Evolutionary conservation across 23 tunicate species (phyloP).

Genomic region (Halocynthia aurantium): DNA sequence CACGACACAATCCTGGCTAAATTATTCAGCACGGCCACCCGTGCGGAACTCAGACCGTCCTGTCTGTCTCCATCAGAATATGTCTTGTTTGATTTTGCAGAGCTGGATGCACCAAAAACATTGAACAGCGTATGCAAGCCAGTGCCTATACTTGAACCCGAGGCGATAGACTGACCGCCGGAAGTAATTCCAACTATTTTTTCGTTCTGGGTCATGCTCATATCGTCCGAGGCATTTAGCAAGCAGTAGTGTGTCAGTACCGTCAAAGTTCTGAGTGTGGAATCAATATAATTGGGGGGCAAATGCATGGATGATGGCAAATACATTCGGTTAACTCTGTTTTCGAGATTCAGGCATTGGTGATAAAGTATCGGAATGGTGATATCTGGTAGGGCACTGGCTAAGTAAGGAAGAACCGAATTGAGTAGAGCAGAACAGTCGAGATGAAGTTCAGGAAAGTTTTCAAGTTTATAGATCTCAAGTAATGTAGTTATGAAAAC

Average conservation of each 20-base stretch:
- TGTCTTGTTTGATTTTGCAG: slow-evolving; percentile 9
- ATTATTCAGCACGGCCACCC: slow-evolving; percentile 35
- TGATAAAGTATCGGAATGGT: slow-evolving; percentile 38
- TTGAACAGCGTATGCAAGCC: slow-evolving; percentile 56
- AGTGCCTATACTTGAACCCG: slow-evolving; percentile 8
- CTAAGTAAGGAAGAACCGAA: slow-evolving; percentile 36
- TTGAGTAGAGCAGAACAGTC: slow-evolving; percentile 18
- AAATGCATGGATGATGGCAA: not conserved
- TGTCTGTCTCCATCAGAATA: slow-evolving; percentile 26
- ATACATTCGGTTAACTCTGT: slow-evolving; percentile 11
- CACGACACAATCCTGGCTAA: slow-evolving; percentile 54
- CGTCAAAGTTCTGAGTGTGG: slow-evolving; percentile 5
- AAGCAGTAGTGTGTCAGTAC: slow-evolving; percentile 11
- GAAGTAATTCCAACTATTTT: slow-evolving; percentile 2
- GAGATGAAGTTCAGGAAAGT: slow-evolving; percentile 7
- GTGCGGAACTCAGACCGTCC: slow-evolving; percentile 28
- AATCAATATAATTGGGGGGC: slow-evolving; percentile 11
- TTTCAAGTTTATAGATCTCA: slow-evolving; percentile 16
- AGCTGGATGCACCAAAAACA: slow-evolving; percentile 39
- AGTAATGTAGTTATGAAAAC: slow-evolving; percentile 17
- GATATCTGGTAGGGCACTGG: slow-evolving; percentile 30
- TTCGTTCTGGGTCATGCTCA: slow-evolving; percentile 6
- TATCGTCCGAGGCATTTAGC: not conserved
- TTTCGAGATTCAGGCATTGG: slow-evolving; percentile 59
- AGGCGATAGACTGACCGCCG: slow-evolving; percentile 5